These are phyloP conservation scores for Pocillopora meandrina DNA, from an alignment of 92 coral and sea anemone genomes.

Conservation along the genomic window DNA sequence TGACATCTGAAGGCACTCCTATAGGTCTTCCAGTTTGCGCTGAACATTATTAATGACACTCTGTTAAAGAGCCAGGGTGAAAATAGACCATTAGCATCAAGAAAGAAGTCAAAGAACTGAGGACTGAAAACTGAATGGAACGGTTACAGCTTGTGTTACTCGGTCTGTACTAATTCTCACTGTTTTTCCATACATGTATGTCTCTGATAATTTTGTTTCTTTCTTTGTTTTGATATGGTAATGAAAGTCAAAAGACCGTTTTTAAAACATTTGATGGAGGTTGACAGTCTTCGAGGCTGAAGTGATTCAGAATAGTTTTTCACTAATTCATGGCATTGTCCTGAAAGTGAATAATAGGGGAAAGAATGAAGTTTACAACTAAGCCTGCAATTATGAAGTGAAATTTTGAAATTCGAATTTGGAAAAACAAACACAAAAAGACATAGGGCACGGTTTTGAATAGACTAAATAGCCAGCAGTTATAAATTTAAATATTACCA, in stretches of 20 bases:
- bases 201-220: background rate
- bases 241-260: slow-evolving; percentile 1
- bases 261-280: slow-evolving; percentile 4
- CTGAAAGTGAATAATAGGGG: background rate
- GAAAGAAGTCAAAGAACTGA: background rate
- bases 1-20: background rate
- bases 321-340: slow-evolving; percentile 8
- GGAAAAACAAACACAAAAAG: background rate
- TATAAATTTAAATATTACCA: too few relatives aligned
- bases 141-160: background rate
- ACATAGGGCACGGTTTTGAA: too few relatives aligned
- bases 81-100: background rate
- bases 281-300: background rate
- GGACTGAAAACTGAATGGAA: background rate
- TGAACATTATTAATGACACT: slow-evolving; percentile 12
- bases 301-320: background rate
- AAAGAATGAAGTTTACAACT: too few relatives aligned
- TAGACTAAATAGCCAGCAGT: too few relatives aligned
- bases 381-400: too few relatives aligned
- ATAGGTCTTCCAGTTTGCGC: slow-evolving; percentile 15
- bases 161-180: background rate
- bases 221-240: slow-evolving; percentile 34
- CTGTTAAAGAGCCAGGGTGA: background rate
- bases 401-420: background rate
- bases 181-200: background rate